phyloP scores from a whole-genome alignment of 92 coral and sea anemone genomes.

The Pocillopora meandrina region DNA sequence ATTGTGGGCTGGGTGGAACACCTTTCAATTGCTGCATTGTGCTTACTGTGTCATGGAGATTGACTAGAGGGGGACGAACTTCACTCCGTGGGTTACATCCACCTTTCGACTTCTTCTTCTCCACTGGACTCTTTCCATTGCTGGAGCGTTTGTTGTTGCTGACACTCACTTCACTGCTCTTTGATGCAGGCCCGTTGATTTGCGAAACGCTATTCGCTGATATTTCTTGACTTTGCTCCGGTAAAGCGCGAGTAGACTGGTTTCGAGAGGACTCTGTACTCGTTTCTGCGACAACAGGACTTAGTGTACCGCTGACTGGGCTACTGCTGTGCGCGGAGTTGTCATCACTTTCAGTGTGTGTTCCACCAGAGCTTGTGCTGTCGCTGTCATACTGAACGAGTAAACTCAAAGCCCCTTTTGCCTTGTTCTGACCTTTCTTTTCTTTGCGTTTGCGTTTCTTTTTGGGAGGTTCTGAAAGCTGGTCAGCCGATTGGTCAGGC shows the following conservation, averaged over 20 bases:
- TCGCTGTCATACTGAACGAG: constrained; percentile 92
- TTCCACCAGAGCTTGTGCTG: constrained; percentile 78
- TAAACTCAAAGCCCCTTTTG: constrained; percentile 83
- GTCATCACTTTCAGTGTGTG: constrained; percentile 81
- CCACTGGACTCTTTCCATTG: constrained; percentile 34
- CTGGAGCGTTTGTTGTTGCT: constrained; percentile 49
- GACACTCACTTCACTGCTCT: constrained; percentile 18
- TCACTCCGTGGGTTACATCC: constrained; percentile 11
- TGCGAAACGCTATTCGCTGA: constrained; percentile 29
- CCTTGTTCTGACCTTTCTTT: constrained; percentile 29
- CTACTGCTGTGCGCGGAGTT: constrained; percentile 73
- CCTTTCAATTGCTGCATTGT: constrained; percentile 61
- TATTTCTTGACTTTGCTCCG: constrained; percentile 4
- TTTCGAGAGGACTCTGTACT: constrained; percentile 20
- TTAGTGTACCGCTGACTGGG: constrained; percentile 61
- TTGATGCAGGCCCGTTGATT: constrained; percentile 8
- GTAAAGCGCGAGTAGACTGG: constrained; percentile 28
- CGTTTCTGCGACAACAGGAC: constrained; percentile 32
- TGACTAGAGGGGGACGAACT: constrained; percentile 47
- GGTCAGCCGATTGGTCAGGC: constrained; percentile 10
- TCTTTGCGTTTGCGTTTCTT: constrained; percentile 51
- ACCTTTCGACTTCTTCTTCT: constrained; percentile 62
- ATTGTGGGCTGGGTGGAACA: constrained; percentile 19
- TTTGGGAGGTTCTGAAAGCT: constrained; percentile 29
- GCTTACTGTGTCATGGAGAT: constrained; percentile 70